phyloP scores from a whole-genome alignment of 2,113 vertebrate species.

The Hippopotamus amphibius region DNA sequence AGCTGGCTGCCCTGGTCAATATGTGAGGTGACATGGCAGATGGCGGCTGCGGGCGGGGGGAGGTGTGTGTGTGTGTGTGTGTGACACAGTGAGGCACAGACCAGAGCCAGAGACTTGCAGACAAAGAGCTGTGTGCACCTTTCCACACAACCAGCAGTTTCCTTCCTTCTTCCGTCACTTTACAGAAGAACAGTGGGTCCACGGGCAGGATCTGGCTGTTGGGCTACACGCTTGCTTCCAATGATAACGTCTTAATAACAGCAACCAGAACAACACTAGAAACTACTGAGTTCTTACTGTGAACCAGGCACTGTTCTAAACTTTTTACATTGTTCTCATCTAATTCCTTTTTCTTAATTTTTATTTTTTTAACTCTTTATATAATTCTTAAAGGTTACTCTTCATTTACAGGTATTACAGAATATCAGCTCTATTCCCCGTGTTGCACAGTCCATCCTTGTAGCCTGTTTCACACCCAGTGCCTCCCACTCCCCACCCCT shows the following conservation, averaged over 20 bases:
- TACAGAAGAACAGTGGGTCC: neutral
- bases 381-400: neutral
- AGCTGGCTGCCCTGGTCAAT: neutral
- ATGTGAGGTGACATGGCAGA: neutral
- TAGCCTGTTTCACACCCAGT: no score
- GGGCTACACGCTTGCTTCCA: neutral
- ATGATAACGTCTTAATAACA: neutral
- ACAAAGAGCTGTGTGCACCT: neutral
- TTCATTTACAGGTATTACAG: neutral
- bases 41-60: neutral
- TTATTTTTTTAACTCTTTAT: neutral
- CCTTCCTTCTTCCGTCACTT: neutral
- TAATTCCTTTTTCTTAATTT: accelerated
- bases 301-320: neutral
- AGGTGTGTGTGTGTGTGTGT: no score
- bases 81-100: neutral
- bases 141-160: no score
- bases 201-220: neutral
- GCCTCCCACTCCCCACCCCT: neutral
- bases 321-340: neutral
- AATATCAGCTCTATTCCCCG: neutral
- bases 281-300: neutral
- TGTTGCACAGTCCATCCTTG: neutral
- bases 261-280: neutral
- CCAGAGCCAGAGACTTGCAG: neutral